Conservation (phyloP, 2,797 vertebrate genomes). For the Squalus acanthias region DNA sequence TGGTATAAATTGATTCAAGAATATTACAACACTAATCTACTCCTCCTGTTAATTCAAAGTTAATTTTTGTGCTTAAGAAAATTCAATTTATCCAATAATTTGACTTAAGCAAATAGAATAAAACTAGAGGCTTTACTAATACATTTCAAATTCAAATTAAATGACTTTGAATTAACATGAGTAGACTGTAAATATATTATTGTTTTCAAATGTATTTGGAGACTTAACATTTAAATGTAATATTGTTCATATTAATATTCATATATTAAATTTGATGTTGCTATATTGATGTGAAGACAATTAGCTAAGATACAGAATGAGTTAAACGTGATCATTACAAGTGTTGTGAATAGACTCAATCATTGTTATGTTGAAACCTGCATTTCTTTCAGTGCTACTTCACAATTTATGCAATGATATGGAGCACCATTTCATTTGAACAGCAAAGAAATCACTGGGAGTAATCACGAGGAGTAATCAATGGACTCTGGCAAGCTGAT, state of each 20-base stretch:
- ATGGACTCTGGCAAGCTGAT: background rate
- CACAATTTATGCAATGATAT: background rate
- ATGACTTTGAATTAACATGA: background rate
- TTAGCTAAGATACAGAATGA: background rate
- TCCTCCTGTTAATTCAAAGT: background rate
- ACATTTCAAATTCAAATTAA: background rate
- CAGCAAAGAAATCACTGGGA: background rate
- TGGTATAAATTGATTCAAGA: background rate
- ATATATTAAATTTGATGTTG: background rate
- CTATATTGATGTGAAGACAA: background rate
- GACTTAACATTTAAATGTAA: background rate
- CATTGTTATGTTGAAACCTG: background rate
- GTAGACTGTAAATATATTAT: background rate
- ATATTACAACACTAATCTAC: background rate
- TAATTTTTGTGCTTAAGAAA: background rate
- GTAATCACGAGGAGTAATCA: constrained; percentile 6
- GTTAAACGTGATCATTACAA: background rate
- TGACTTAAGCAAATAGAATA: background rate
- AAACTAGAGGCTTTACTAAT: background rate
- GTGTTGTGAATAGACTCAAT: background rate
- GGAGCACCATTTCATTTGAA: constrained; percentile 8
- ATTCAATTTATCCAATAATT: background rate
- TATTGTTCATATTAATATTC: background rate
- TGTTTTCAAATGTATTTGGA: constrained; percentile 6
- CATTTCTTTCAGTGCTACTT: background rate